These are phyloP conservation scores for Heliconius hewitsoni DNA, from an alignment of 1,140 invertebrate species.

Conservation along the genomic window DNA sequence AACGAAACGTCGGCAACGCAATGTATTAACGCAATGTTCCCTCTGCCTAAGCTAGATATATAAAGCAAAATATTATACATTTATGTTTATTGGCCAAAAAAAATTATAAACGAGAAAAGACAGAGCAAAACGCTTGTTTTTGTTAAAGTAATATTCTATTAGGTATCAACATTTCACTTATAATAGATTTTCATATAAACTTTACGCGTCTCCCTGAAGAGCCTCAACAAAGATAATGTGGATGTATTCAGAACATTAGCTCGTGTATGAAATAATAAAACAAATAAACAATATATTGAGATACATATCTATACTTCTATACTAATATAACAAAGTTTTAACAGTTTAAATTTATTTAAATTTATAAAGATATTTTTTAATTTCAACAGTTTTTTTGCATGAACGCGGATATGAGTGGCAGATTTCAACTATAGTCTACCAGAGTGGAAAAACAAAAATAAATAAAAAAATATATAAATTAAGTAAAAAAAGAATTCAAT, in stretches of 20 bases:
- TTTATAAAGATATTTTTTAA: too few relatives aligned
- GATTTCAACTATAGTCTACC: too few relatives aligned
- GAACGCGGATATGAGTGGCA: too few relatives aligned
- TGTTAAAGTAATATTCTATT: not conserved
- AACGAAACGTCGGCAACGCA: not conserved
- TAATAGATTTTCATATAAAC: conserved; percentile 13
- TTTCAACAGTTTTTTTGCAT: too few relatives aligned
- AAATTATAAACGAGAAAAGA: not conserved
- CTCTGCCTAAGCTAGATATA: not conserved
- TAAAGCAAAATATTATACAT: not conserved
- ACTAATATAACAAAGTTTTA: too few relatives aligned
- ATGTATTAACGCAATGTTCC: not conserved
- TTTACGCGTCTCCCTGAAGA: not conserved
- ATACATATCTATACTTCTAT: too few relatives aligned
- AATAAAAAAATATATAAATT: too few relatives aligned
- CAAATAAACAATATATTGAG: not conserved
- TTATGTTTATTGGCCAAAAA: too few relatives aligned
- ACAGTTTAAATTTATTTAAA: too few relatives aligned
- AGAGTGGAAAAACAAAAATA: too few relatives aligned
- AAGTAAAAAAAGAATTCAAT: too few relatives aligned
- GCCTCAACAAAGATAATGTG: not conserved
- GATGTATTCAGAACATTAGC: not conserved
- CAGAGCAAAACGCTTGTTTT: not conserved
- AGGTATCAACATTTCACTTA: not conserved
- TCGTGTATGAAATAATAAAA: not conserved